These are phyloP conservation scores for Dysidea cf. avara DNA, from an alignment of 37 sponge, comb jelly and placozoan species.

Conservation along the genomic window DNA sequence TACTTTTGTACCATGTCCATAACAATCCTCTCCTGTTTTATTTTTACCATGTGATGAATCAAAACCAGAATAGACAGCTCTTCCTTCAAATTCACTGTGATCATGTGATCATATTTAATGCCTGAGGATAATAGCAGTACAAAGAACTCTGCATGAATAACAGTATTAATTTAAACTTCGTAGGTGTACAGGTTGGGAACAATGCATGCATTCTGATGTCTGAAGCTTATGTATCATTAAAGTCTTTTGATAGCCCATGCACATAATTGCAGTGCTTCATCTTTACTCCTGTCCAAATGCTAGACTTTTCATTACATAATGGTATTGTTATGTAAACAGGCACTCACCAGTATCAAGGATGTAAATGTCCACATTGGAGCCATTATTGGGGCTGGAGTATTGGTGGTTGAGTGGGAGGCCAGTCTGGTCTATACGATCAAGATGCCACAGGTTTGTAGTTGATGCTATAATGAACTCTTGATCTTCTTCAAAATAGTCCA, in stretches of 20 bases:
- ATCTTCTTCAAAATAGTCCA: slow-evolving; percentile 23
- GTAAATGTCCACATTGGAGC: slow-evolving; percentile 18
- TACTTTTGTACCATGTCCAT: slow-evolving; percentile 24
- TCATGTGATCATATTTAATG: slow-evolving; percentile 10
- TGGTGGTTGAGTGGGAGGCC: slow-evolving; percentile 1
- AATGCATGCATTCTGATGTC: too few species aligned
- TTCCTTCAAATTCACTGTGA: slow-evolving; percentile 10
- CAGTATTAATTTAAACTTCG: too few species aligned
- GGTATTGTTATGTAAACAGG: too few species aligned
- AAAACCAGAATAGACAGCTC: slow-evolving; percentile 9
- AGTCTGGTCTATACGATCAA: slow-evolving; percentile 23
- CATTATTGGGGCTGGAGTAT: background rate
- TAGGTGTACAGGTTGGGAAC: too few species aligned
- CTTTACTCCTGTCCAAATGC: too few species aligned
- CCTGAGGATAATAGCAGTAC: background rate
- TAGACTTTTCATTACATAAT: too few species aligned
- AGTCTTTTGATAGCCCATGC: too few species aligned
- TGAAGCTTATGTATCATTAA: too few species aligned
- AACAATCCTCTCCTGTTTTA: slow-evolving; percentile 6
- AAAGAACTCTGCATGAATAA: too few species aligned
- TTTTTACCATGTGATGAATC: background rate
- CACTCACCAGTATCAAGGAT: slow-evolving; percentile 2
- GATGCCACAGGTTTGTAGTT: slow-evolving; percentile 12
- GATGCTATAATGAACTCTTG: background rate
- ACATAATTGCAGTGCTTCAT: too few species aligned